Percentiles rank a stretch among this genome's conserved stretches.
Evolutionary conservation across 2,113 vertebrate genomes (phyloP).

Genomic region (Onychostoma macrolepis): DNA sequence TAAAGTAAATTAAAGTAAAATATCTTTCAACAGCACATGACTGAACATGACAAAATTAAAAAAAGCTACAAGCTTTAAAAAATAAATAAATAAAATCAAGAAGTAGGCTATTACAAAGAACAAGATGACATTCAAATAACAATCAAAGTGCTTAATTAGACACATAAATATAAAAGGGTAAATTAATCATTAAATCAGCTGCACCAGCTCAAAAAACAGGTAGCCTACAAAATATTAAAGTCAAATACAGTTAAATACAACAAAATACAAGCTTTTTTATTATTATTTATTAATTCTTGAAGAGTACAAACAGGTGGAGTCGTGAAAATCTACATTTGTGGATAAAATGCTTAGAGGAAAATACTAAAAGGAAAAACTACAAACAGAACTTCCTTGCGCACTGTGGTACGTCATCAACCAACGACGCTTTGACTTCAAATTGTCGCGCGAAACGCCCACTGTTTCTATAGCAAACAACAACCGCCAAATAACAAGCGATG

Average conservation of each 20-base stretch:
- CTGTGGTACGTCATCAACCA: constrained; percentile 62
- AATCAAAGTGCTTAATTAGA: no score
- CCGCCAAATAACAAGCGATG: background rate
- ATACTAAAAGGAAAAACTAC: background rate
- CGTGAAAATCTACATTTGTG: background rate
- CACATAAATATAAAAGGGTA: no score
- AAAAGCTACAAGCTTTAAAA: no score
- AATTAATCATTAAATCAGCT: no score
- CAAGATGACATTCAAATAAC: no score
- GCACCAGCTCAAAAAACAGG: no score
- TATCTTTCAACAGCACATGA: no score
- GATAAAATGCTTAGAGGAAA: background rate
- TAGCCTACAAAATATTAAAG: no score
- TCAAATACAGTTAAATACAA: background rate
- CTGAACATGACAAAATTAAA: no score
- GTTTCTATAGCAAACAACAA: constrained; percentile 24
- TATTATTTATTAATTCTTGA: background rate
- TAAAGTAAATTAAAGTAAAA: no score
- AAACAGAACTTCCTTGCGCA: background rate
- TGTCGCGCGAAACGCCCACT: constrained; percentile 48
- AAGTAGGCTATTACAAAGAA: no score
- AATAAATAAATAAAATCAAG: no score
- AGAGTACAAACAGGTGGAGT: background rate
- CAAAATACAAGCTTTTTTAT: background rate
- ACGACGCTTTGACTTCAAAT: constrained; percentile 51